Conservation (phyloP, 2,113 vertebrate genomes). For the Cygnus atratus region DNA sequence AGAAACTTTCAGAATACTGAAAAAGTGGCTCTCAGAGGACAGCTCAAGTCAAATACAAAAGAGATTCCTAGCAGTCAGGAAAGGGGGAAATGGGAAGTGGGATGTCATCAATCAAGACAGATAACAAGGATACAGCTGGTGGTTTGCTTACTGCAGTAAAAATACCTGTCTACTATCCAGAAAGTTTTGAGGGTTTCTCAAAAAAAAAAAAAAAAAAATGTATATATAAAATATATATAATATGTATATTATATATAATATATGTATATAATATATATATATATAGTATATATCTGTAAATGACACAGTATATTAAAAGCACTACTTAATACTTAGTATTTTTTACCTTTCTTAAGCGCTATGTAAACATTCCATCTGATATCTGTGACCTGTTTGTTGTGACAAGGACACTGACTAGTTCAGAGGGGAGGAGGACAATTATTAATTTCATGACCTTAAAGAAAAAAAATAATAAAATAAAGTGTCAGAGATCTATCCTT, state of each 20-base stretch:
- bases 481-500: background rate
- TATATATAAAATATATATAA: too few relatives aligned
- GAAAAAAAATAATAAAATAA: background rate
- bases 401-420: background rate
- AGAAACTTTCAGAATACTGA: background rate
- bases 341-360: background rate
- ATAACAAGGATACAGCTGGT: background rate
- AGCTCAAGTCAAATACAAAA: background rate
- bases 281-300: background rate
- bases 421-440: background rate
- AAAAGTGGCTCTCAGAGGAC: background rate
- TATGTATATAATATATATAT: too few relatives aligned
- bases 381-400: background rate
- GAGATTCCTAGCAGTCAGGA: background rate
- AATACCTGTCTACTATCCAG: background rate
- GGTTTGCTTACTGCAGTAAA: background rate
- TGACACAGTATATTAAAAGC: background rate
- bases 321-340: background rate
- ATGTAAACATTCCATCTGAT: background rate
- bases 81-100: background rate
- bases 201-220: too few relatives aligned
- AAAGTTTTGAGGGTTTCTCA: background rate
- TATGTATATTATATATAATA: too few relatives aligned
- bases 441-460: background rate
- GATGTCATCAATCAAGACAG: background rate